Evolutionary conservation across 2,113 vertebrate genomes (phyloP), one percentile per base, ranked within the genome.

Genomic region (Thryonomys swinderianus): DNA sequence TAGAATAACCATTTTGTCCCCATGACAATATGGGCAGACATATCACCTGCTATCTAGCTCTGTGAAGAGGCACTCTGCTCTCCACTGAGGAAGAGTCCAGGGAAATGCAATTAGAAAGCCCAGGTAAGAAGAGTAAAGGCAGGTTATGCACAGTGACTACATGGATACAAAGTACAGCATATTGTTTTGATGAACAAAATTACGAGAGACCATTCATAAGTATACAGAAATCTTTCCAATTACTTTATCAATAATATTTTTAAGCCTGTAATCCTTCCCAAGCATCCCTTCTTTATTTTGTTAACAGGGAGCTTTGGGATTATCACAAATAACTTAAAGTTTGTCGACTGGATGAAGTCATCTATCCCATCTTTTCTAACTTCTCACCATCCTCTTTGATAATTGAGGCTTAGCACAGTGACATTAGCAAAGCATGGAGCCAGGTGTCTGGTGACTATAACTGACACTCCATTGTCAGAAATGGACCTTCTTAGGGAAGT

Each of bases 391-490:
- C 37, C 73, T 81, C 94, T 55, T 91, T 94, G 91, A 80, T 91
- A 94, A 94, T 80, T 82, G 86, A 95, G 66, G 34, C 34, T 95
- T 6, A 93, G 59, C 57, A 95, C 61, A 27, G 61, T 94, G 84
- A 81, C 85, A 81, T 79, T 84, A 97, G 84, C 32, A 85, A 66
- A 79, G 34, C 76, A 48, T 14, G 82, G 48, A 1, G 76, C 71
- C 0, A 42, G 16, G 74, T 94, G 78, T 96, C 96, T 88, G 61
- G 76, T 97, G 96, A 97, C 94, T 96, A 79, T 87, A 93, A 96
- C n/a, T 86, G 96, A 98, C 91, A 96, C n/a, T 96, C 88, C 30
- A 55, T 90, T 95, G 97, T 94, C 97, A 97, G 95, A 94, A 90
- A 94, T 62, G 88, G 80, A 79, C 93, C 93, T 96, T 97, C 98